A percentile compares a stretch with the other conserved stretches of the same genome.
Evolutionary conservation across 1,140 invertebrate species (phyloP).

Genomic region (Brachionus paranguensis): DNA sequence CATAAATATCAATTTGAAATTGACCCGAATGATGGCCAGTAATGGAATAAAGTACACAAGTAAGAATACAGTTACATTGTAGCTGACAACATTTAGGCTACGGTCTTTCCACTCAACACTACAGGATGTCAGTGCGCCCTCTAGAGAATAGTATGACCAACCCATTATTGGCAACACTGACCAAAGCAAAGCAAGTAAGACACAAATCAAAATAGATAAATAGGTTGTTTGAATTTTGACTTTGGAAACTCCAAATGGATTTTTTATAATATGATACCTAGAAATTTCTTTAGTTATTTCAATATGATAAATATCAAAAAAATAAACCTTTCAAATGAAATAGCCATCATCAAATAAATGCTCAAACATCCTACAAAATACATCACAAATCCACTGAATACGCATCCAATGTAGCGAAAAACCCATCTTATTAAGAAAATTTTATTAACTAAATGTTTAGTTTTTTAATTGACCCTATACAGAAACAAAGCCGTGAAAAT

Average conservation of each 20-base stretch:
- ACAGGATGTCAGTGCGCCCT: constrained; percentile 16
- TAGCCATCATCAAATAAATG: constrained; percentile 30
- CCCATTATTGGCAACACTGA: constrained; percentile 7
- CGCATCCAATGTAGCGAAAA: background rate
- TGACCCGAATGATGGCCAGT: background rate
- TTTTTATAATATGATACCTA: constrained; percentile 22
- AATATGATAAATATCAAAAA: background rate
- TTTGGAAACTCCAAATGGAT: background rate
- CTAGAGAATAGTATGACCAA: constrained; percentile 38
- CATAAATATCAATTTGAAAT: constrained; percentile 32
- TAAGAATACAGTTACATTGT: constrained; percentile 33
- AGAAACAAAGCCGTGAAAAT: background rate
- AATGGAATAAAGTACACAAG: constrained; percentile 25
- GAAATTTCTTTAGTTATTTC: background rate
- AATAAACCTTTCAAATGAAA: constrained; percentile 18
- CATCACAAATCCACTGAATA: constrained; percentile 23
- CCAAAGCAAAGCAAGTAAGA: background rate
- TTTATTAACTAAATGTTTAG: background rate
- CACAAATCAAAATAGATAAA: background rate
- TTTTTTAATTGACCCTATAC: background rate
- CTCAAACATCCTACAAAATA: constrained; percentile 36
- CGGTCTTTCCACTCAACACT: constrained; percentile 39
- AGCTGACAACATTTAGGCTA: constrained; percentile 12
- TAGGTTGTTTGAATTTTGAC: background rate
- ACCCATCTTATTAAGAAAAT: background rate